Conservation (phyloP, 1,140 invertebrate genomes). For the Brachystomella parvula region DNA sequence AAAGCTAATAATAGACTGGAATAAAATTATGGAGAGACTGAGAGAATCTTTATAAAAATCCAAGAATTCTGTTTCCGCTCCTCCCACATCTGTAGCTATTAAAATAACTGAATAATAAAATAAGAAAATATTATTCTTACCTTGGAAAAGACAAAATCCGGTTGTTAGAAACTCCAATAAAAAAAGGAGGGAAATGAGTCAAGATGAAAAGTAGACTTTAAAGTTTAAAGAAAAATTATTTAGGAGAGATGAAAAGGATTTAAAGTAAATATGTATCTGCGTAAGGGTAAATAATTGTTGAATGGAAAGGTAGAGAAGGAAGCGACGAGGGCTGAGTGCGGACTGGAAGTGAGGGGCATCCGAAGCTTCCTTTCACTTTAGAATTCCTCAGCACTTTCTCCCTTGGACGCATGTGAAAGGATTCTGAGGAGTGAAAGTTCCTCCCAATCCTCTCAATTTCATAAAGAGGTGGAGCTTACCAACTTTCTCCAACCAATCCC, state of each 20-base stretch:
- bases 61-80: no score
- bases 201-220: neutral
- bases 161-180: neutral
- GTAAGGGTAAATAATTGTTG: neutral
- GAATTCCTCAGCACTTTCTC: neutral
- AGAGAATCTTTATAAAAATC: no score
- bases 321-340: neutral
- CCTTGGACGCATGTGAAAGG: neutral
- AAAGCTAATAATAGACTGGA: no score
- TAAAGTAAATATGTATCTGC: no score
- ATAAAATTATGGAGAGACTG: no score
- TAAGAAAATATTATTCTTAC: conserved; percentile 2
- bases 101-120: no score
- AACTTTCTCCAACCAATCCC: conserved; percentile 23
- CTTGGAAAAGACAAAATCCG: neutral
- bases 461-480: conserved; percentile 5
- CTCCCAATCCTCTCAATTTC: conserved; percentile 8
- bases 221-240: neutral
- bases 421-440: conserved; percentile 23
- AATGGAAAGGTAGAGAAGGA: neutral
- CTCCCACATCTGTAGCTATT: no score
- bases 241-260: neutral
- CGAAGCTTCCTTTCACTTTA: neutral
- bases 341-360: neutral
- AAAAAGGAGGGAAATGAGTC: neutral